A percentile compares a stretch with the other conserved stretches of the same genome.
Conservation (phyloP, 2,113 vertebrate species). For the Crotalus horridus region DNA sequence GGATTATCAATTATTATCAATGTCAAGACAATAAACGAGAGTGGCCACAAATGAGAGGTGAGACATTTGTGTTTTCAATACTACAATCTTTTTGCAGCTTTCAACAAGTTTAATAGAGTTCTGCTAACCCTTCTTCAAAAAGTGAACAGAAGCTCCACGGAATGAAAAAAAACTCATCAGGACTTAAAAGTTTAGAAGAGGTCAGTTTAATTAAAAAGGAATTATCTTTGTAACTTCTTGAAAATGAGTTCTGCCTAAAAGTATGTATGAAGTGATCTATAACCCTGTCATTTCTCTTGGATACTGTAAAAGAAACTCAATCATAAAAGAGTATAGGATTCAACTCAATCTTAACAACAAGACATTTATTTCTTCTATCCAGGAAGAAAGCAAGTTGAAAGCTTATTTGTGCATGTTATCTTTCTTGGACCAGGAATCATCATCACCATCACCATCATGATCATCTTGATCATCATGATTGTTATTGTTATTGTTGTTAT, state of each 20-base stretch:
- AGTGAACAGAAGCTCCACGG: background rate
- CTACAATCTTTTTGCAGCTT: slow-evolving; percentile 4
- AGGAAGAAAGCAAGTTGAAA: background rate
- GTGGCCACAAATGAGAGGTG: background rate
- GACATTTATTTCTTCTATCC: background rate
- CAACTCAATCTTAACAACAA: slow-evolving; percentile 1
- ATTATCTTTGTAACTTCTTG: background rate
- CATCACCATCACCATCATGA: no score
- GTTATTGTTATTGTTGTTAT: no score
- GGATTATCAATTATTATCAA: background rate
- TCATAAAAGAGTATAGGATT: background rate
- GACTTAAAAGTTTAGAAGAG: background rate
- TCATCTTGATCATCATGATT: no score
- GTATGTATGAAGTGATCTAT: background rate
- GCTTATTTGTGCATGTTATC: background rate
- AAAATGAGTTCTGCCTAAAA: background rate
- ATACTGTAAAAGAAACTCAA: background rate
- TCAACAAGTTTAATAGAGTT: background rate
- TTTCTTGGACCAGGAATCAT: background rate
- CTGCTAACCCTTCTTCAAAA: slow-evolving; percentile 21
- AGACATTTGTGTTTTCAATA: accelerated
- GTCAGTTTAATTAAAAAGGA: slow-evolving; percentile 18
- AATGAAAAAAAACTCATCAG: background rate
- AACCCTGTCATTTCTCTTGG: background rate
- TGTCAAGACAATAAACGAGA: background rate